Conservation (phyloP, 2,888 invertebrate species). For the Aphidoletes aphidimyza region DNA sequence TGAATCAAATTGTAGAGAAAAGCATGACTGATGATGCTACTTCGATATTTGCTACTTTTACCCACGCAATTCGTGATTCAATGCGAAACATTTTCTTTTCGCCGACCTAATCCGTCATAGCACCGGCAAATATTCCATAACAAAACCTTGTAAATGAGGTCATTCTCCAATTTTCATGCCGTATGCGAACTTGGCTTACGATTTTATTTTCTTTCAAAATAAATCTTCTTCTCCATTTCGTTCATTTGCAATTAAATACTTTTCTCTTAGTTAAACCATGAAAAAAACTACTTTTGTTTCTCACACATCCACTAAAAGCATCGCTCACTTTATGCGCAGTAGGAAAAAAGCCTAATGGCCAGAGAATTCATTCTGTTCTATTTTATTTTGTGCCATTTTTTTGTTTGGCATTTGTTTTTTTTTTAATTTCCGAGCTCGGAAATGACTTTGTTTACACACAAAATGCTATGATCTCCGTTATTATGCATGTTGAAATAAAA, state of each 20-base stretch:
- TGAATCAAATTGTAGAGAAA: background rate
- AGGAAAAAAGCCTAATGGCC: background rate
- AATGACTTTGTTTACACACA: background rate
- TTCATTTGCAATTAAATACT: background rate
- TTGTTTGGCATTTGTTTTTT: background rate
- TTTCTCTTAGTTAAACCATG: background rate
- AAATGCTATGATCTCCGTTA: background rate
- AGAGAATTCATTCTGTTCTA: background rate
- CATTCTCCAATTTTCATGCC: background rate
- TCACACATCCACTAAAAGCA: conserved; percentile 13
- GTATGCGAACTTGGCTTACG: conserved; percentile 5
- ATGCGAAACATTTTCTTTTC: background rate
- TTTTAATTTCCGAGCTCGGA: background rate
- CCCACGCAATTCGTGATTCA: background rate
- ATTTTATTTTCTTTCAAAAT: background rate
- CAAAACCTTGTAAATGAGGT: conserved; percentile 12
- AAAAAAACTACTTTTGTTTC: background rate
- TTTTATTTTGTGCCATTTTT: background rate
- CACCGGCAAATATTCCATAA: background rate
- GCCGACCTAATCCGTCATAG: background rate
- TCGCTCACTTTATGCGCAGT: background rate
- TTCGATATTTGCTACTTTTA: background rate
- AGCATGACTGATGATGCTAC: background rate
- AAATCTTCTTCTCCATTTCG: background rate
- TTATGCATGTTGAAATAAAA: background rate